phyloP scores from a whole-genome alignment of 2,113 vertebrate genomes.

The Spea bombifrons region DNA sequence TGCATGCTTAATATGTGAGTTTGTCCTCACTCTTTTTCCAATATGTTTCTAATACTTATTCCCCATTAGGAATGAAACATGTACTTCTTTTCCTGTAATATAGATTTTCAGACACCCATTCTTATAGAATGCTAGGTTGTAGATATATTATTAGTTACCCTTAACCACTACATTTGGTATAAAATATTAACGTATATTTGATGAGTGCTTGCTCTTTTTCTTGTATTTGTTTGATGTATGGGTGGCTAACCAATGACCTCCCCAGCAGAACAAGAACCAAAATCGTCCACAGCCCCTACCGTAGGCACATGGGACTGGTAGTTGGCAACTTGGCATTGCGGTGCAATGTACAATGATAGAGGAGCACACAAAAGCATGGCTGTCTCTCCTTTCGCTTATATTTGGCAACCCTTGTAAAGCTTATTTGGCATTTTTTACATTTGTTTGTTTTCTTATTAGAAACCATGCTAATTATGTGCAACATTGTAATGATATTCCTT shows the following conservation, averaged over 20 bases:
- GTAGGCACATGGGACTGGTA: background rate
- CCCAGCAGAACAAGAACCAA: background rate
- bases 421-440: too few species aligned
- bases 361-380: too few species aligned
- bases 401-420: too few species aligned
- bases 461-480: background rate
- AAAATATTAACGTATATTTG: background rate
- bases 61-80: slow-evolving; percentile 43
- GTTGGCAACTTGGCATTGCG: background rate
- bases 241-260: too few species aligned
- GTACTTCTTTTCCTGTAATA: slow-evolving; percentile 15
- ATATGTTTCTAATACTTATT: slow-evolving; percentile 32
- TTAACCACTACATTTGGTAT: slow-evolving; percentile 43
- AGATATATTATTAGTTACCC: slow-evolving; percentile 30
- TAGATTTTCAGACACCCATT: slow-evolving; percentile 33
- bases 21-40: too few species aligned
- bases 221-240: background rate
- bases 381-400: too few species aligned
- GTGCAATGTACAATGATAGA: background rate
- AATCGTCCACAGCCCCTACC: background rate
- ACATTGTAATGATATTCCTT: background rate
- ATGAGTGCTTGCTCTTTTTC: background rate
- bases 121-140: slow-evolving; percentile 34
- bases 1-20: too few species aligned
- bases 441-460: background rate